Evolutionary conservation across 2,797 vertebrate genomes (phyloP).

Genomic region (Pipistrellus nathusii): DNA sequence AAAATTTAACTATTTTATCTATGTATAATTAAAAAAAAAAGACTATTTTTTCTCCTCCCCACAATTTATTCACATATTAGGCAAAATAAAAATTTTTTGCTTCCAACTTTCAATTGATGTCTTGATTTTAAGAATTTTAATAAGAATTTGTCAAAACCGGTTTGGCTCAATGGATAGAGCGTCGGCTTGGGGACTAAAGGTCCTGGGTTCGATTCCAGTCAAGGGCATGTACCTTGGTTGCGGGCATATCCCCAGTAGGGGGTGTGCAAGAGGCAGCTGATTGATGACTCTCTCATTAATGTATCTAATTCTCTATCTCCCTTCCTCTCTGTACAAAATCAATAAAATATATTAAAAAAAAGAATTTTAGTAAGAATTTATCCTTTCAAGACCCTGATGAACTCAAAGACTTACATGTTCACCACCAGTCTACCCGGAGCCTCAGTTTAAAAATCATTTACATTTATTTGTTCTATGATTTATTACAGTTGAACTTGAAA

Average conservation of each 20-base stretch:
- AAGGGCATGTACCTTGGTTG: too few relatives aligned
- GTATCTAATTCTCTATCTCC: too few relatives aligned
- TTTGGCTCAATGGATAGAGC: too few relatives aligned
- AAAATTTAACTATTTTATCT: slow-evolving; percentile 55
- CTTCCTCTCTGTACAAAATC: too few relatives aligned
- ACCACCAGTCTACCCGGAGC: slow-evolving; percentile 44
- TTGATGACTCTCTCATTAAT: too few relatives aligned
- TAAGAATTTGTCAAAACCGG: not conserved
- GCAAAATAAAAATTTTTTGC: not conserved
- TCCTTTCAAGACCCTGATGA: slow-evolving; percentile 36
- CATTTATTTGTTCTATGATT: not conserved
- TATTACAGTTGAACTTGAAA: slow-evolving; percentile 67
- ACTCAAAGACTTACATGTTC: slow-evolving; percentile 63
- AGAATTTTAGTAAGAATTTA: slow-evolving; percentile 38
- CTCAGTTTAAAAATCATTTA: slow-evolving; percentile 65
- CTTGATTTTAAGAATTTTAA: slow-evolving; percentile 43
- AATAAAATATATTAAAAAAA: too few relatives aligned
- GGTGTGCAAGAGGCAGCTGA: too few relatives aligned
- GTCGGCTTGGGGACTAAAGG: too few relatives aligned
- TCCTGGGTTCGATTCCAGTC: too few relatives aligned
- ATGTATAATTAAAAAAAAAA: not conserved
- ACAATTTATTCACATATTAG: slow-evolving; percentile 25
- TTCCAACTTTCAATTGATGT: slow-evolving; percentile 64
- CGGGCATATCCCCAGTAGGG: too few relatives aligned
- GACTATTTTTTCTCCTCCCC: slow-evolving; percentile 23